Evolutionary conservation across 2,888 invertebrate genomes (phyloP).

Genomic region (Brachylomia viminalis): DNA sequence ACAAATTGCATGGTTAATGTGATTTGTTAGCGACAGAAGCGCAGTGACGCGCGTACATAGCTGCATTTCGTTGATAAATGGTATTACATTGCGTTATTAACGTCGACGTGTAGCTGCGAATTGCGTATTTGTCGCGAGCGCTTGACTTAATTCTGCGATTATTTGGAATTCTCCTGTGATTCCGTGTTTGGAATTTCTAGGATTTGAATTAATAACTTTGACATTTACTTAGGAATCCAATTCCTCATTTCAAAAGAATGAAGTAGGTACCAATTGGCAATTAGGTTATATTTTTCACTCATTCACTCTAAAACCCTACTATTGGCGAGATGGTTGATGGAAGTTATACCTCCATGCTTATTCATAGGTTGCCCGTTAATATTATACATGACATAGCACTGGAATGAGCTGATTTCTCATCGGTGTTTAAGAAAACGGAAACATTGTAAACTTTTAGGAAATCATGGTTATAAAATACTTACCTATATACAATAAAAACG

Average conservation of each 20-base stretch:
- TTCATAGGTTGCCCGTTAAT: too few species aligned
- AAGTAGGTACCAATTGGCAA: not conserved
- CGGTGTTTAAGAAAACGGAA: too few species aligned
- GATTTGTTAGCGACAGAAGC: conserved; percentile 63
- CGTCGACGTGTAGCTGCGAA: conserved; percentile 49
- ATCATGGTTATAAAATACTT: too few species aligned
- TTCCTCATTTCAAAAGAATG: not conserved
- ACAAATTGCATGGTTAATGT: conserved; percentile 65
- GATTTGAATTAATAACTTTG: conserved; percentile 10
- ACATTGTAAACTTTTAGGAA: too few species aligned
- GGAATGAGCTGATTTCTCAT: too few species aligned
- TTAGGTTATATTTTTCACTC: too few species aligned
- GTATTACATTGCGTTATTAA: conserved; percentile 63
- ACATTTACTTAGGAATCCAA: conserved; percentile 2
- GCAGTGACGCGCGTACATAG: conserved; percentile 52
- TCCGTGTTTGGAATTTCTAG: conserved; percentile 1
- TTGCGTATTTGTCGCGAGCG: conserved; percentile 25
- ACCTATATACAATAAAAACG: too few species aligned
- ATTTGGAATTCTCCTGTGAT: conserved; percentile 35
- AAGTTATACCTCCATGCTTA: too few species aligned
- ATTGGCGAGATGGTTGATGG: too few species aligned
- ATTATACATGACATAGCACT: too few species aligned
- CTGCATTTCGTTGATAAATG: conserved; percentile 63
- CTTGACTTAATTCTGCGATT: conserved; percentile 25
- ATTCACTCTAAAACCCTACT: too few species aligned